These are phyloP conservation scores for Microctenopoma steveboyesi DNA, from an alignment of 2,797 vertebrate species.

Conservation along the genomic window DNA sequence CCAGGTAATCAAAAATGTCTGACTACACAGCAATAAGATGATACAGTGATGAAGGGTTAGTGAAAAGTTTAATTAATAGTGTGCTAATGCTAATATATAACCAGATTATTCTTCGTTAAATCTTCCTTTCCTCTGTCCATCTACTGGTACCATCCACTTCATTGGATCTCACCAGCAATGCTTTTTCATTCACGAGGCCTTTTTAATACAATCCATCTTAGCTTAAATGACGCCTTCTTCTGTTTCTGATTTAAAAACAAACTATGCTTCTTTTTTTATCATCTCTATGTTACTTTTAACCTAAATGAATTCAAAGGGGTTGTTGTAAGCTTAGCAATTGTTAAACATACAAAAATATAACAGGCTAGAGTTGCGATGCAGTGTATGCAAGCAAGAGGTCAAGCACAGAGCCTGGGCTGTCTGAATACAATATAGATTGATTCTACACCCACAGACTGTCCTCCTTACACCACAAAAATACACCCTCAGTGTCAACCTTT, in stretches of 20 bases:
- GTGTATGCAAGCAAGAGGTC: constrained; percentile 49
- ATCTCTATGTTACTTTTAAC: background rate
- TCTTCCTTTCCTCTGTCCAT: constrained; percentile 22
- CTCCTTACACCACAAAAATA: constrained; percentile 30
- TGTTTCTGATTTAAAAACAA: background rate
- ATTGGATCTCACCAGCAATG: constrained; percentile 10
- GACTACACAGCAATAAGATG: constrained; percentile 29
- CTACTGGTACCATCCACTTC: constrained; percentile 14
- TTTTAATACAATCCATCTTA: constrained; percentile 26
- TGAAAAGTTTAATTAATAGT: constrained; percentile 49
- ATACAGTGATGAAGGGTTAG: constrained; percentile 35
- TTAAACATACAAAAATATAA: background rate
- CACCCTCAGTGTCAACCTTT: constrained; percentile 44
- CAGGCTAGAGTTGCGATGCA: constrained; percentile 27
- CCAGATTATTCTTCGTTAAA: constrained; percentile 35
- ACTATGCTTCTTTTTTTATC: background rate
- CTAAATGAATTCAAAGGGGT: background rate
- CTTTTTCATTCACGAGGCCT: constrained; percentile 31
- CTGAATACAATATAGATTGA: constrained; percentile 44
- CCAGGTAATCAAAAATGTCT: constrained; percentile 28
- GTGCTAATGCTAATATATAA: constrained; percentile 40
- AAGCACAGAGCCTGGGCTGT: constrained; percentile 20
- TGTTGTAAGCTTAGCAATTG: background rate
- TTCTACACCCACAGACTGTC: constrained; percentile 57
- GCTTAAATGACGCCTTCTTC: constrained; percentile 21